phyloP scores from a whole-genome alignment of 1,140 invertebrate species.

The Bombus breviceps region DNA sequence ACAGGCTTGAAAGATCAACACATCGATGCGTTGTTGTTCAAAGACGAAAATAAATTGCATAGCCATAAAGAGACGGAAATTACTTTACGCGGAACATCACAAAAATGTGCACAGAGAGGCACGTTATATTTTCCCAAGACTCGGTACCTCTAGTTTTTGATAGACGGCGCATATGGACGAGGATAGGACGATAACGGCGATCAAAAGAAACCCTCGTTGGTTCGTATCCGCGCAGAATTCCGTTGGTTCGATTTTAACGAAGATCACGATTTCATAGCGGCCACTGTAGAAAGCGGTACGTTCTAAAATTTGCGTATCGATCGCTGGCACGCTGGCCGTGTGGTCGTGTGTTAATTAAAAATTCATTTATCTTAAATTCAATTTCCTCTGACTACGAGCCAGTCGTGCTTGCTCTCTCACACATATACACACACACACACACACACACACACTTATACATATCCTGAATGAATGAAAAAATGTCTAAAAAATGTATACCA shows the following conservation, averaged over 20 bases:
- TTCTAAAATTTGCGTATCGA: conserved; percentile 38
- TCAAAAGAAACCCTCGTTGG: not conserved
- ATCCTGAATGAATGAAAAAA: not conserved
- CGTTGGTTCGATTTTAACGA: not conserved
- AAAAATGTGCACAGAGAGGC: not conserved
- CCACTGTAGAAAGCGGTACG: not conserved
- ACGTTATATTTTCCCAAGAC: not conserved
- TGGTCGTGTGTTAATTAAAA: conserved; percentile 39
- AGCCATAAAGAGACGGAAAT: not conserved
- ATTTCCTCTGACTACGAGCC: not conserved
- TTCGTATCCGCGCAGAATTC: too few species aligned
- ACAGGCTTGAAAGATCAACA: not conserved
- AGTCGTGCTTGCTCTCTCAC: not conserved
- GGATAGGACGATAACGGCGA: not conserved
- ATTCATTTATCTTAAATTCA: conserved; percentile 47
- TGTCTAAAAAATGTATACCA: not conserved
- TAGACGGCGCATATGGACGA: not conserved
- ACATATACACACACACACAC: too few species aligned
- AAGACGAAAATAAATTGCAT: not conserved
- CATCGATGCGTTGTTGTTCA: not conserved
- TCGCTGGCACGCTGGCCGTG: not conserved
- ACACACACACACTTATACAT: not conserved
- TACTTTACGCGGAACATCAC: not conserved
- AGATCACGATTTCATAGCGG: not conserved
- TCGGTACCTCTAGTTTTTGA: not conserved